phyloP scores from a whole-genome alignment of 2,113 vertebrate genomes.

The Limnothrissa miodon region DNA sequence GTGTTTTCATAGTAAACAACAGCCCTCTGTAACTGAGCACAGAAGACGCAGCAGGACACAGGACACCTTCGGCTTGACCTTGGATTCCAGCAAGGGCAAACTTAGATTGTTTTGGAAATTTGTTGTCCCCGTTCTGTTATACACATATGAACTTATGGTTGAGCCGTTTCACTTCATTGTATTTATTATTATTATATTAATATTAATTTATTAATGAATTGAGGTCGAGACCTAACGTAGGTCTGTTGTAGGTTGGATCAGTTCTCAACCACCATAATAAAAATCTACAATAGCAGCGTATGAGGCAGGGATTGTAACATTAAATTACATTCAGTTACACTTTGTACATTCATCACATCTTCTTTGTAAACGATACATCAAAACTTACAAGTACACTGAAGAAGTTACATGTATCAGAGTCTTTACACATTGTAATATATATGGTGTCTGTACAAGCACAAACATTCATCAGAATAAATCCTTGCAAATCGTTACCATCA shows the following conservation, averaged over 20 bases:
- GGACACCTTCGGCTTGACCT: conserved; percentile 50
- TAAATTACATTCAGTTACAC: not conserved
- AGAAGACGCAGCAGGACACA: conserved; percentile 34
- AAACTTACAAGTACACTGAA: no score
- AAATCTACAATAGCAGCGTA: not conserved
- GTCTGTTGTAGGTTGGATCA: not conserved
- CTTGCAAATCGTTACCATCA: not conserved
- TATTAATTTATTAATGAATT: not conserved
- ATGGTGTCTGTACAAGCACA: not conserved
- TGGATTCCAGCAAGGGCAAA: conserved; percentile 33
- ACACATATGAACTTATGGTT: conserved; percentile 23
- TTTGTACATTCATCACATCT: not conserved
- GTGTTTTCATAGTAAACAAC: conserved; percentile 58
- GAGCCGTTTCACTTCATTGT: not conserved
- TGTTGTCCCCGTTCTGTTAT: conserved; percentile 25
- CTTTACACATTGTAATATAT: not conserved
- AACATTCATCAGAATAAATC: not conserved
- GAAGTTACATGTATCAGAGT: not conserved
- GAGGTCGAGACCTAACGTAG: not conserved
- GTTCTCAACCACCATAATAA: not conserved
- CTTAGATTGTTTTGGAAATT: conserved; percentile 57
- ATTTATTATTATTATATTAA: no score
- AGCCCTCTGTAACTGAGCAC: conserved; percentile 27
- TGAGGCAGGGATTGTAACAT: not conserved
- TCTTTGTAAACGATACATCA: no score